Percentiles rank a stretch among this genome's conserved stretches.
These are phyloP conservation scores for Tretioscincus oriximinensis DNA, from an alignment of 2,113 vertebrate species.

Conservation along the genomic window DNA sequence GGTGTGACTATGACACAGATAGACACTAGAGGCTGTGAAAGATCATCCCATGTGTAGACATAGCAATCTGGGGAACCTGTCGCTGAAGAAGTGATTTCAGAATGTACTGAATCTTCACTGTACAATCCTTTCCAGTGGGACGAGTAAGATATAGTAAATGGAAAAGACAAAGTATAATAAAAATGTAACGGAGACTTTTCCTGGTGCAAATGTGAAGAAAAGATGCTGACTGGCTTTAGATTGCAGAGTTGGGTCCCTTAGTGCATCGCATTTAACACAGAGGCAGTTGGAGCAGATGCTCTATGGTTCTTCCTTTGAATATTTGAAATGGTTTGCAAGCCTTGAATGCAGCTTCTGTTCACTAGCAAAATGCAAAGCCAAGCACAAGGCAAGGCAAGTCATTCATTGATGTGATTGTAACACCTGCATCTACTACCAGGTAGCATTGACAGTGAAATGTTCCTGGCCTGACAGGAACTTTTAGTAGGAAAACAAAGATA, in stretches of 20 bases:
- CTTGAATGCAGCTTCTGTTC: not conserved
- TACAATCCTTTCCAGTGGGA: not conserved
- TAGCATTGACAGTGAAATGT: rapidly evolving
- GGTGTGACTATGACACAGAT: not conserved
- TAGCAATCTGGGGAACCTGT: not conserved
- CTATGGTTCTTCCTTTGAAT: not conserved
- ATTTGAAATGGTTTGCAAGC: not conserved
- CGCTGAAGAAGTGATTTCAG: not conserved
- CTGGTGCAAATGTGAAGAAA: not conserved
- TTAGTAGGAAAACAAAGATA: constrained; percentile 2
- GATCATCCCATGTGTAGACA: too few relatives aligned
- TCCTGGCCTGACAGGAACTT: not conserved
- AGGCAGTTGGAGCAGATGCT: not conserved
- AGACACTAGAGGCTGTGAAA: not conserved
- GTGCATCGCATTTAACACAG: not conserved
- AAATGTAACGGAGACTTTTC: not conserved
- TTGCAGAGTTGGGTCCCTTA: not conserved
- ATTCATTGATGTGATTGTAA: not conserved
- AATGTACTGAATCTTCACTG: not conserved
- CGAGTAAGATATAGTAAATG: too few relatives aligned
- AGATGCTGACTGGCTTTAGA: not conserved
- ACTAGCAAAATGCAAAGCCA: not conserved
- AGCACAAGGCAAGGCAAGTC: not conserved
- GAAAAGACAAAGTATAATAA: not conserved
- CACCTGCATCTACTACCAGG: not conserved